Percentiles rank a stretch among this genome's conserved stretches.
phyloP scores from a whole-genome alignment of 2,113 vertebrate species.

The Osmerus eperlanus region DNA sequence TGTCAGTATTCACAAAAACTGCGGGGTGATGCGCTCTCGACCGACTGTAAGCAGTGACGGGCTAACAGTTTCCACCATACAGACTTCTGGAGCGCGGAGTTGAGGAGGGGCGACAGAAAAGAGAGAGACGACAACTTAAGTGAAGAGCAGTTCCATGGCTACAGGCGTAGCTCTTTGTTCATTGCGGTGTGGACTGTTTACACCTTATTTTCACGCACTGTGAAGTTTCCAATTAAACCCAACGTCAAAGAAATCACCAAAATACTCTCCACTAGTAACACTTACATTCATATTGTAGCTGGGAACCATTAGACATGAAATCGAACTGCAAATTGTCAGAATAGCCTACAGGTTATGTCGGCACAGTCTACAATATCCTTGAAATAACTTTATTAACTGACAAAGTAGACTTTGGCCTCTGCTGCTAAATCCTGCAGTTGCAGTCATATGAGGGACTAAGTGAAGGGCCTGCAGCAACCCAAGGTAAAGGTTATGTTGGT shows the following conservation, averaged over 20 bases:
- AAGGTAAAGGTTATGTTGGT: conserved; percentile 9
- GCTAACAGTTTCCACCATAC: neutral
- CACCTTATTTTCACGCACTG: no score
- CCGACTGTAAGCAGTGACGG: neutral
- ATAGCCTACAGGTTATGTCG: no score
- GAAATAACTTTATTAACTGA: no score
- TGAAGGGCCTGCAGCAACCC: conserved; percentile 5
- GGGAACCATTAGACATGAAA: no score
- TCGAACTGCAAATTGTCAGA: no score
- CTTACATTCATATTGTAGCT: no score
- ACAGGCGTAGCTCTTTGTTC: neutral
- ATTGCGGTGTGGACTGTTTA: neutral
- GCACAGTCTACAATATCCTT: no score
- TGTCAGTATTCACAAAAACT: neutral
- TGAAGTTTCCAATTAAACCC: no score
- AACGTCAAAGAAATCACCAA: no score
- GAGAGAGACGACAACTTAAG: neutral
- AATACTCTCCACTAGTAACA: no score
- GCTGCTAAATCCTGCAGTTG: no score
- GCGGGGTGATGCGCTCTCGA: neutral
- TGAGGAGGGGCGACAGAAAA: conserved; percentile 40
- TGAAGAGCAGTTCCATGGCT: neutral
- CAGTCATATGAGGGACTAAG: neutral
- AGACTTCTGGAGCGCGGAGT: conserved; percentile 3
- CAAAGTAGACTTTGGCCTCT: no score